A percentile compares a stretch with the other conserved stretches of the same genome.
Evolutionary conservation across 2,797 vertebrate species (phyloP).

Genomic region (Takifugu ocellatus): DNA sequence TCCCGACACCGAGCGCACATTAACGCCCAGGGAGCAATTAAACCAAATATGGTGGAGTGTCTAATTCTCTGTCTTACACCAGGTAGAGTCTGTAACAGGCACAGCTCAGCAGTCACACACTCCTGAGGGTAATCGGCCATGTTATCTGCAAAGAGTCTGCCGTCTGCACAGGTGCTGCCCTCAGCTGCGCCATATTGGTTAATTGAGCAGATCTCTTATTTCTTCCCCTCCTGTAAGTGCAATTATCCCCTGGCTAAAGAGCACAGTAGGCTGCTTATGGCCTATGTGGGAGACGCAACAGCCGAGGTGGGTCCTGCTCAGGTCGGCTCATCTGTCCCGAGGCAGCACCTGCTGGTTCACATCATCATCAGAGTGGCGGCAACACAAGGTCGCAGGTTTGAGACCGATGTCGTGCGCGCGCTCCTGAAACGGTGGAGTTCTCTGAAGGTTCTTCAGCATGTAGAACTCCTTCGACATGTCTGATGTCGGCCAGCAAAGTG

Average conservation of each 20-base stretch:
- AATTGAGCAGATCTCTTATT: slow-evolving; percentile 81
- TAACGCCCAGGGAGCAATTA: slow-evolving; percentile 68
- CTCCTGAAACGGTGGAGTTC: too few species aligned
- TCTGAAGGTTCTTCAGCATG: too few species aligned
- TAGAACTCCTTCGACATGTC: neutral
- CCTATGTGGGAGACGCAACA: slow-evolving; percentile 46
- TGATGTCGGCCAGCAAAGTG: slow-evolving; percentile 3
- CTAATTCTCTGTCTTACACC: slow-evolving; percentile 50
- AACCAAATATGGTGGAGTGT: slow-evolving; percentile 37
- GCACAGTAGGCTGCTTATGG: slow-evolving; percentile 53
- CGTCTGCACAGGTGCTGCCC: slow-evolving; percentile 75
- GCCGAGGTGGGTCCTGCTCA: slow-evolving; percentile 41
- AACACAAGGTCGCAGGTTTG: too few species aligned
- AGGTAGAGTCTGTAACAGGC: slow-evolving; percentile 58
- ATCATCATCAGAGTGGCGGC: too few species aligned
- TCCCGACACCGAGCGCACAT: slow-evolving; percentile 56
- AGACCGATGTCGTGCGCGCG: too few species aligned
- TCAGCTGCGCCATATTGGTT: slow-evolving; percentile 75
- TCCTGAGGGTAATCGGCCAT: slow-evolving; percentile 74
- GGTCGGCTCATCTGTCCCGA: slow-evolving; percentile 6
- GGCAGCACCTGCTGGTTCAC: too few species aligned
- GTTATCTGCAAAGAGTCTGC: slow-evolving; percentile 58
- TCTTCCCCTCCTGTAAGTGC: slow-evolving; percentile 72
- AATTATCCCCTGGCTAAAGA: slow-evolving; percentile 62
- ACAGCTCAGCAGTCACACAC: slow-evolving; percentile 37